Base-by-base conservation (phyloP, 1,140 invertebrate genomes). In the Gyrodactylus bullatarudis region DNA sequence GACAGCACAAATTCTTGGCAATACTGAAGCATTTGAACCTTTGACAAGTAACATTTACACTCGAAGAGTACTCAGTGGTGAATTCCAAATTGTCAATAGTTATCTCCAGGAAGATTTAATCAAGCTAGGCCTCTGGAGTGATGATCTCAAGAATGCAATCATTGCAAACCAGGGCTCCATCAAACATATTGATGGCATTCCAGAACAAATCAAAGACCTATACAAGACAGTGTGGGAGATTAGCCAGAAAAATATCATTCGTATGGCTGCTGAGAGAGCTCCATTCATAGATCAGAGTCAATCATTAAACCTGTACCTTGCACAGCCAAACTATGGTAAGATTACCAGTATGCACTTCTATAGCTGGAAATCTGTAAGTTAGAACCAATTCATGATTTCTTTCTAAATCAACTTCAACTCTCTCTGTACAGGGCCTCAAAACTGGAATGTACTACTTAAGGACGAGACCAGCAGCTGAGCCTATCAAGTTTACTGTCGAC, bases 181-280 rank as follows among this genome's bases (percentile, higher is more conserved):
- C 68, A 77, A 96, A 84, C 85, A 87, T 75, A 90, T 98, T 76
- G 85, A 86, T 22, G 82, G 81, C 68, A 93, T 99, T 78, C 92
- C 94, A 0, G 84, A 87, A 75, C 85, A 95, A 74, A 82, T 98
- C 20, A 90, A 93, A 79, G 84, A 85, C 8, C 83, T 98, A 1
- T 98, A 98, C 79, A 94, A 94, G 82, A 99, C 94, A 1, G 91
- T 96, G 0, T 98, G 94, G 95, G 95, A 99, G 82, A 90, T 99
- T 73, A 86, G 89, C 0, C 92, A 98, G 74, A 94, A 91, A 79
- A 85, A 85, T 1, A 86, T 96, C 0, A 85, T 99, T 26, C 86
- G 96, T 80, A 97, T 98, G 94, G 91, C 94, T 24, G 91, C 91
- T 0, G 95, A 98, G 81, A 84, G 94, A 76, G 92, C 89, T 1